Base-by-base conservation (phyloP, 2,888 invertebrate genomes). In the Orchestes rusci region DNA sequence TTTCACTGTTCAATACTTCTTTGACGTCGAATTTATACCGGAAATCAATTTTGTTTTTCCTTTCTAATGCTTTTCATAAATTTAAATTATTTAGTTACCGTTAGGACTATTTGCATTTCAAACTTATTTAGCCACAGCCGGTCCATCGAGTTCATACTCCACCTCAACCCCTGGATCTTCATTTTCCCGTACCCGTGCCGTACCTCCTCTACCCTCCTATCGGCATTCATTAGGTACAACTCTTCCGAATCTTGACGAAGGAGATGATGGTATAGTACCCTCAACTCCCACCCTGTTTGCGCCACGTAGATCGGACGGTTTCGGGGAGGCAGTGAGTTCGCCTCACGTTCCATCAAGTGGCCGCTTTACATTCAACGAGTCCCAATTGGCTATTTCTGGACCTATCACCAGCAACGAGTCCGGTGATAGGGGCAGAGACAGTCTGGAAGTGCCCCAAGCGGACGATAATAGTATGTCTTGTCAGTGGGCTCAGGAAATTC, bases 281-380 rank as follows among this genome's bases (percentile, higher is more conserved):
- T 86, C 90, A 45, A 91, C 92, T 8, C 90, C 93, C 13, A 89
- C 91, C 3, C 70, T 92, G 17, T 87, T 84, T 61, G 82, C 86
- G 32, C 88, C 90, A 3, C 72, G 87, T 47, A 74, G 90, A 48
- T 81, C 77, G 48, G 91, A 92, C 65, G 90, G 89, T 40, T 90
- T 90, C 70, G 88, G 90, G 28, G 90, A 92, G 65, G 91, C 91
- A 32, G 87, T 93, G 27, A 91, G 91, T 64, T 93, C 93, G 0
- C 93, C 93, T 5, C 81, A 84, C 69, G 80, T 84, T 18, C 78
- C 78, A 2, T 66, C 69, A 45, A 68, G 67, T 51, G 75, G 77
- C 39, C 72, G 81, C 53, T 84, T 83, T 59, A 78, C 75, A 13
- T 82, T 81, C 59, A 75, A 75, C 43, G 82, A 81, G 55, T 67